These are phyloP conservation scores for Trachurus trachurus DNA, from an alignment of 2,797 vertebrate species.

Conservation along the genomic window DNA sequence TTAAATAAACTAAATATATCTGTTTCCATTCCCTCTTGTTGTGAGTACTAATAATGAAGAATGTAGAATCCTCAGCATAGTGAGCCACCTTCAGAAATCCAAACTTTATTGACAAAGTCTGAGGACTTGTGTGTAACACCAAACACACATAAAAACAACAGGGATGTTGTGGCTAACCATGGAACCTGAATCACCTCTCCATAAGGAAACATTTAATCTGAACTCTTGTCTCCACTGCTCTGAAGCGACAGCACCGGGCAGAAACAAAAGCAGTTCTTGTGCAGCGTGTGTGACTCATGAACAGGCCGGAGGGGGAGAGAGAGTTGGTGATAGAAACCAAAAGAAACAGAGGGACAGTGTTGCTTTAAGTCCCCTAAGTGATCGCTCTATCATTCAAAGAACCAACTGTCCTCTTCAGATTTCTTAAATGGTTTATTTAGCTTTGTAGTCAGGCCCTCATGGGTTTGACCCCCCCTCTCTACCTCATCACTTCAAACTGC, in stretches of 20 bases:
- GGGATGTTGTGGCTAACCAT: neutral
- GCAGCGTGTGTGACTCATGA: neutral
- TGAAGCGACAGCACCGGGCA: neutral
- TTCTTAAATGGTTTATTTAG: constrained; percentile 54
- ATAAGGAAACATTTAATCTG: neutral
- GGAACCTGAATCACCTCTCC: neutral
- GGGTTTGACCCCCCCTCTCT: constrained; percentile 14
- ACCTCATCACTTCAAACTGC: constrained; percentile 35
- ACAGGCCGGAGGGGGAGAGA: constrained; percentile 3
- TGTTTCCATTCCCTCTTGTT: too few relatives aligned
- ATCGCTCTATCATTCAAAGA: constrained; percentile 30
- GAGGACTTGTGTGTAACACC: too few relatives aligned
- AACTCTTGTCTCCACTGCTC: neutral
- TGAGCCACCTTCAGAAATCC: too few relatives aligned
- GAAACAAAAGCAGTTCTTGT: constrained; percentile 10
- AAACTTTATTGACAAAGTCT: too few relatives aligned
- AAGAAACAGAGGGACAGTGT: constrained; percentile 23
- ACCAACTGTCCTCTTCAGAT: constrained; percentile 29
- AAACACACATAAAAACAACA: too few relatives aligned
- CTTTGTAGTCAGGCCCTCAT: constrained; percentile 49
- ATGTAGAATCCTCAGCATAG: too few relatives aligned
- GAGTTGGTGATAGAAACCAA: neutral
- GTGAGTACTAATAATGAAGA: too few relatives aligned
- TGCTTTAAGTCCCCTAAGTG: constrained; percentile 28
- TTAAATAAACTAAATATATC: too few relatives aligned